These are phyloP conservation scores for Netelia virgata DNA, from an alignment of 2,888 invertebrate species.

Conservation along the genomic window DNA sequence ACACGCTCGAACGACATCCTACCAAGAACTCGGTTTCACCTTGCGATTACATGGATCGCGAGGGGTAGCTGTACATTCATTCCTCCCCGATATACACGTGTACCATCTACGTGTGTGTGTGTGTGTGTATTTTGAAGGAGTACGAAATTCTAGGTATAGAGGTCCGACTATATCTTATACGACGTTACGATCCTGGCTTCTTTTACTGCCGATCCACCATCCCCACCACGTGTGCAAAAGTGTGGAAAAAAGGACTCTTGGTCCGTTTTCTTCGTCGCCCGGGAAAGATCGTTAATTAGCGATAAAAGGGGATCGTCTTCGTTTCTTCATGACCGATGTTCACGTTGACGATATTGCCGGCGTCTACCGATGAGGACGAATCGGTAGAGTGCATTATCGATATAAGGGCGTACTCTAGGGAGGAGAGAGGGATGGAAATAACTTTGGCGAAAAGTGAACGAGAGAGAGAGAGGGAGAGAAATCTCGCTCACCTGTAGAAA, in stretches of 20 bases:
- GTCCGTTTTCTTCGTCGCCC: slow-evolving; percentile 27
- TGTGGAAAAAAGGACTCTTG: slow-evolving; percentile 25
- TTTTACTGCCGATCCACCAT: slow-evolving; percentile 27
- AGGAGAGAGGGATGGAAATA: not conserved
- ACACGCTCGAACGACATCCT: slow-evolving; percentile 48
- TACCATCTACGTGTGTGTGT: not conserved
- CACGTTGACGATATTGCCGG: slow-evolving; percentile 19
- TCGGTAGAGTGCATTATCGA: slow-evolving; percentile 8
- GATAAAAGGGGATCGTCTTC: slow-evolving; percentile 40
- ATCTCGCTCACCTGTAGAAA: slow-evolving; percentile 69
- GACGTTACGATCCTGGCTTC: slow-evolving; percentile 15
- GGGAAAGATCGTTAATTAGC: slow-evolving; percentile 57
- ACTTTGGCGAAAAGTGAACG: not conserved
- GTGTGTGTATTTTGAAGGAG: not conserved
- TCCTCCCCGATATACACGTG: not conserved
- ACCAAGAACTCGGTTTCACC: slow-evolving; percentile 30
- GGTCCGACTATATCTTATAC: slow-evolving; percentile 25
- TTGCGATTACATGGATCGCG: slow-evolving; percentile 46
- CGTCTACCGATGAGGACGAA: slow-evolving; percentile 16
- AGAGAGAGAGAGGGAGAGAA: slow-evolving; percentile 39
- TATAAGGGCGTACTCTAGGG: not conserved
- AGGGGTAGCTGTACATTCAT: not conserved
- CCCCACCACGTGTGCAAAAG: not conserved
- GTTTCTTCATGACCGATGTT: slow-evolving; percentile 16
- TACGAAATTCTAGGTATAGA: slow-evolving; percentile 25